phyloP scores from a whole-genome alignment of 1,140 invertebrate genomes.

The Teleopsis dalmanni region DNA sequence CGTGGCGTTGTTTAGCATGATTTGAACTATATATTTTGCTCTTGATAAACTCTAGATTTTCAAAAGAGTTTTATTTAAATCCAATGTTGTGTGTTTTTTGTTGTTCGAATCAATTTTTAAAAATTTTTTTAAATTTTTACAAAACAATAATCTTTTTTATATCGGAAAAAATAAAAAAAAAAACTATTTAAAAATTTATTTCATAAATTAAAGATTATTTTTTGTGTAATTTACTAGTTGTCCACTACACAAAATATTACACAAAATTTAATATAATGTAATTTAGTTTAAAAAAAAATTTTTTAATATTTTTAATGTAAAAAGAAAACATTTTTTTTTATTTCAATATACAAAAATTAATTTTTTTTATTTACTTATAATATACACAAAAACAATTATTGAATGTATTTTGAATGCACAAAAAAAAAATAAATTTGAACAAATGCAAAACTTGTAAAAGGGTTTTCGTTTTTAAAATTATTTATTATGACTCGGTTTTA shows the following conservation, averaged over 20 bases:
- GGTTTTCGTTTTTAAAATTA: too few relatives aligned
- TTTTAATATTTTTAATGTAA: neutral
- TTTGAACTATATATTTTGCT: constrained; percentile 10
- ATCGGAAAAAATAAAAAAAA: neutral
- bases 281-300: neutral
- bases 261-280: too few relatives aligned
- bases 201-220: neutral
- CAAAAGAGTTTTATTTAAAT: neutral
- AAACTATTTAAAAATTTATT: neutral
- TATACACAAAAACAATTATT: neutral
- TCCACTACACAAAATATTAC: too few relatives aligned
- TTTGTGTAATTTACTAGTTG: too few relatives aligned
- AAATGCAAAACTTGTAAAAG: too few relatives aligned
- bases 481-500: too few relatives aligned
- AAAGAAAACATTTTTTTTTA: too few relatives aligned
- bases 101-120: neutral
- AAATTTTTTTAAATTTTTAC: neutral
- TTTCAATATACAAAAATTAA: neutral
- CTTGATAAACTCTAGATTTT: neutral
- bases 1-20: constrained; percentile 17
- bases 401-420: too few relatives aligned
- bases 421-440: too few relatives aligned
- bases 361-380: neutral
- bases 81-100: neutral
- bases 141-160: neutral